Conservation (phyloP, 2,113 vertebrate genomes). For the Spilogale gracilis region DNA sequence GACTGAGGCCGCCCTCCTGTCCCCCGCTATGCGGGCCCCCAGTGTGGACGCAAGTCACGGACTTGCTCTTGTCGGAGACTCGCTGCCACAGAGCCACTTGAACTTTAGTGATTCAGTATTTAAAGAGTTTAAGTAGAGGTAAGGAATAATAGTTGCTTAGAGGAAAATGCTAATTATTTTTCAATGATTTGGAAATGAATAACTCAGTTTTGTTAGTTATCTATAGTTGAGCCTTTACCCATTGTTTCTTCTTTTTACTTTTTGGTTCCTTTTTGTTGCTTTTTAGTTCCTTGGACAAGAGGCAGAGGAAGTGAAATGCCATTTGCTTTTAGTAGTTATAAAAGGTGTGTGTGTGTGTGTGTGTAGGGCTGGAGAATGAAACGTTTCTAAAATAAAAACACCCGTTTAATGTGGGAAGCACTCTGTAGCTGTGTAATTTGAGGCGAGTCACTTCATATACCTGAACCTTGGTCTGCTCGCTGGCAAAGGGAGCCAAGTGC, state of each 20-base stretch:
- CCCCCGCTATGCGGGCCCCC: background rate
- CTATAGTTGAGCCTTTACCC: background rate
- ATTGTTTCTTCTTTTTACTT: conserved; percentile 15
- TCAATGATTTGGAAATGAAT: conserved; percentile 36
- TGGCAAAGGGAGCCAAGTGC: background rate
- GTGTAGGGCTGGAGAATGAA: background rate
- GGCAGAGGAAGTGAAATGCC: conserved; percentile 41
- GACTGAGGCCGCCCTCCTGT: background rate
- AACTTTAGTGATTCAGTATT: background rate
- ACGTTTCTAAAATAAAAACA: conserved; percentile 26
- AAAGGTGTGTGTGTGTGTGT: background rate
- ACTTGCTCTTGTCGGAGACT: background rate
- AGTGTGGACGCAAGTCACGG: background rate
- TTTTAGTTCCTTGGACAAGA: conserved; percentile 35
- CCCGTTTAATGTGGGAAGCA: background rate
- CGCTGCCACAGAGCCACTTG: background rate
- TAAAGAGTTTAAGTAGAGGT: conserved; percentile 23
- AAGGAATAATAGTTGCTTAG: conserved; percentile 43
- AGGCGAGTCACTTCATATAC: conserved; percentile 9
- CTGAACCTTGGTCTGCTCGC: background rate
- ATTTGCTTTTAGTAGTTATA: conserved; percentile 46
- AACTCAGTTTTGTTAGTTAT: conserved; percentile 11
- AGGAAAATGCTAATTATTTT: conserved; percentile 45
- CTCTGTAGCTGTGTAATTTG: background rate
- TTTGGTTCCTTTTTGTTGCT: conserved; percentile 33